These are phyloP conservation scores for Rhinichthys osculus DNA, from an alignment of 2,797 vertebrate species.

Conservation along the genomic window DNA sequence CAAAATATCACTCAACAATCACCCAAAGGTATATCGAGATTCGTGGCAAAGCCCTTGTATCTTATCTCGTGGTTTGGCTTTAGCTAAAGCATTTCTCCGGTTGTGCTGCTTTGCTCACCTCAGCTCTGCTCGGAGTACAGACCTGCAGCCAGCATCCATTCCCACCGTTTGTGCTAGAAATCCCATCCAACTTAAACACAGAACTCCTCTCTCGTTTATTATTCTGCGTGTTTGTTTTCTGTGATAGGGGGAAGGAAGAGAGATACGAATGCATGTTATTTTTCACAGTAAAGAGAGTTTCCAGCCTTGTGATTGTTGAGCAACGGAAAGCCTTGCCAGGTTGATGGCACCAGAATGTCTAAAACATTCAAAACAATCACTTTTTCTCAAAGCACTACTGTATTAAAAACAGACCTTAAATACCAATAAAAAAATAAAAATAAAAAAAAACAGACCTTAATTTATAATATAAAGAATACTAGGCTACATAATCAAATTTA, in stretches of 20 bases:
- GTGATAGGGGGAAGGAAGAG: conserved; percentile 14
- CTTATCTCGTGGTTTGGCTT: conserved; percentile 48
- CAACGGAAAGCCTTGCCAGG: conserved; percentile 13
- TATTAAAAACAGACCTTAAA: background rate
- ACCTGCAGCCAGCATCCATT: conserved; percentile 44
- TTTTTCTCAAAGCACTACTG: background rate
- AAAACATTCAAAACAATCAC: background rate
- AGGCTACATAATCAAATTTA: background rate
- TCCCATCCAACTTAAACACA: conserved; percentile 48
- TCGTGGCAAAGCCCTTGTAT: conserved; percentile 29
- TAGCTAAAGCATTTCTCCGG: conserved; percentile 24
- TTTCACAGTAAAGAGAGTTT: conserved; percentile 20
- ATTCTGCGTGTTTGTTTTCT: conserved; percentile 45
- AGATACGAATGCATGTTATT: background rate
- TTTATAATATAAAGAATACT: background rate
- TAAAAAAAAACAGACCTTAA: background rate
- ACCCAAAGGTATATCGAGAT: conserved; percentile 20
- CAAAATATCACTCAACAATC: conserved; percentile 30
- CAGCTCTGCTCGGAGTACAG: conserved; percentile 8
- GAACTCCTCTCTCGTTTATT: conserved; percentile 45
- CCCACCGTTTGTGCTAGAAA: conserved; percentile 42
- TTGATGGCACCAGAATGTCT: conserved; percentile 11
- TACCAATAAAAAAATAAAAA: too few species aligned
- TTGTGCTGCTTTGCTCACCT: conserved; percentile 25
- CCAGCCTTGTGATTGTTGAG: background rate